Evolutionary conservation across 2,888 invertebrate genomes (phyloP).

Genomic region (Pachliopta kotzebuea): DNA sequence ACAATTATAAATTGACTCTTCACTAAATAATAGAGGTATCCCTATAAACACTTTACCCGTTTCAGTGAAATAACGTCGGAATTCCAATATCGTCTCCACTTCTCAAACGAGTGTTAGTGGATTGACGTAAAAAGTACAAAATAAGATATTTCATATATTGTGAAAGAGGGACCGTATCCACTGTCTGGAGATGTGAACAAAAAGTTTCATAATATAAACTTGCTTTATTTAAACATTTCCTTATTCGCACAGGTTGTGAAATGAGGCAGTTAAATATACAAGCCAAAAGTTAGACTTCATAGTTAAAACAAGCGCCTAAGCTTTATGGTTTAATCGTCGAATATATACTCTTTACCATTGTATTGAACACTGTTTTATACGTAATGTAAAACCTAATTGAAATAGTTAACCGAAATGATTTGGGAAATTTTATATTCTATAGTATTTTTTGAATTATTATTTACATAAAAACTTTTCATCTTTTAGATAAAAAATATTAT

Average conservation of each 20-base stretch:
- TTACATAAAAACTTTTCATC: no score
- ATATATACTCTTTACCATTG: no score
- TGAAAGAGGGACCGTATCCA: slow-evolving; percentile 30
- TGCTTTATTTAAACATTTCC: slow-evolving; percentile 21
- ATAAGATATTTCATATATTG: slow-evolving; percentile 48
- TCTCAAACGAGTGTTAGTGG: slow-evolving; percentile 25
- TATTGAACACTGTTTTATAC: no score
- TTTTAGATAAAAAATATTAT: no score
- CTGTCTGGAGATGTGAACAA: slow-evolving; percentile 33
- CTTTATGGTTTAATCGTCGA: no score
- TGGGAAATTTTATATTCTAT: no score
- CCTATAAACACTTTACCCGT: slow-evolving; percentile 17
- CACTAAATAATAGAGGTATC: neutral
- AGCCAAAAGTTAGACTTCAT: neutral
- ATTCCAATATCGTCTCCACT: slow-evolving; percentile 39
- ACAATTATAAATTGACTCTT: neutral
- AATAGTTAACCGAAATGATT: no score
- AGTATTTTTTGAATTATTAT: no score
- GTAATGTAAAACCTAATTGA: no score
- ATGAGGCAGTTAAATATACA: neutral
- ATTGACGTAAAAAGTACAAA: slow-evolving; percentile 48
- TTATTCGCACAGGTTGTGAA: slow-evolving; percentile 1
- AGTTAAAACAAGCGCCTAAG: no score
- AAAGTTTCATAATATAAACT: slow-evolving; percentile 27
- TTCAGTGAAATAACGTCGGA: slow-evolving; percentile 29